Evolutionary conservation across 2,797 vertebrate genomes (phyloP).

Genomic region (Gephyroberyx darwinii): DNA sequence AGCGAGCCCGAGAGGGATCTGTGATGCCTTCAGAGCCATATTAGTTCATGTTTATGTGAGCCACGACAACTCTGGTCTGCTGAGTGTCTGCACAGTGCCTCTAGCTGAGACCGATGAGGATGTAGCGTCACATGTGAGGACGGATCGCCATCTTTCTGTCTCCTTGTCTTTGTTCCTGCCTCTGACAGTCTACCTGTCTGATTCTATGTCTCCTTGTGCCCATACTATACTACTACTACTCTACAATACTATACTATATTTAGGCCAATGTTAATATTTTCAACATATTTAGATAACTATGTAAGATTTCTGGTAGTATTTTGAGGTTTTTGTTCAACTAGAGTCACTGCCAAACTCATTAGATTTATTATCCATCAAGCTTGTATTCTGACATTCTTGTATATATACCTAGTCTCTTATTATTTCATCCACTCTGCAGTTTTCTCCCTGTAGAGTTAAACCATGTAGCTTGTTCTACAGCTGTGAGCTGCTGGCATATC

Average conservation of each 20-base stretch:
- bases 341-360: no score
- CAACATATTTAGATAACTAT: no score
- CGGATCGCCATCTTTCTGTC: not conserved
- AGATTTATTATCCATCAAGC: no score
- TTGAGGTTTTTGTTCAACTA: no score
- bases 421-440: no score
- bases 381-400: no score
- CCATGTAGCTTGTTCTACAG: no score
- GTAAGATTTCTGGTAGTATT: no score
- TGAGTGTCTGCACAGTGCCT: conserved; percentile 55
- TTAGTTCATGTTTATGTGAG: conserved; percentile 80
- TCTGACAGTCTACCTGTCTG: not conserved
- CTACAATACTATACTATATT: no score
- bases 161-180: not conserved
- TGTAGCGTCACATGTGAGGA: conserved; percentile 12
- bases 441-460: no score
- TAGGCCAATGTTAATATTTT: not conserved
- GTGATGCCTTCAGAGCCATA: conserved; percentile 70
- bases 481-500: not conserved
- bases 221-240: no score
- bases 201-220: not conserved
- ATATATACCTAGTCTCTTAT: no score
- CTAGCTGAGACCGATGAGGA: conserved; percentile 33
- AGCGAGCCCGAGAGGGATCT: conserved; percentile 33
- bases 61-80: conserved; percentile 65